Conservation (phyloP, 2,797 vertebrate species). For the Amblyraja radiata region DNA sequence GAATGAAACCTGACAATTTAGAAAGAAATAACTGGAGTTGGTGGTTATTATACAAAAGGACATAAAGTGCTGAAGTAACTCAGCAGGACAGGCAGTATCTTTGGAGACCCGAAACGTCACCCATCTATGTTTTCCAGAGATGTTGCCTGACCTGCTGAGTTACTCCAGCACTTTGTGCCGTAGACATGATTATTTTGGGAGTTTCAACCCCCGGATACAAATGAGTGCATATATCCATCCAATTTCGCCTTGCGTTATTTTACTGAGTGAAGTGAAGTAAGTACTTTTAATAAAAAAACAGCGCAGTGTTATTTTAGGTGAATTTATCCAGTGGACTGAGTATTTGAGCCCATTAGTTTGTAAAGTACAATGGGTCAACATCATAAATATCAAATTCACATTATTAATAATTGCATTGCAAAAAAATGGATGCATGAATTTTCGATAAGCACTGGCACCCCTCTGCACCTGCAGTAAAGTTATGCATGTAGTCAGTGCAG, state of each 20-base stretch:
- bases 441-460: slow-evolving; percentile 25
- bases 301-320: background rate
- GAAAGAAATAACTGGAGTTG: too few species aligned
- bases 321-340: background rate
- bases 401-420: slow-evolving; percentile 12
- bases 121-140: too few species aligned
- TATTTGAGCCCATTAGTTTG: slow-evolving; percentile 3
- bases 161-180: too few species aligned
- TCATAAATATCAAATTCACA: background rate
- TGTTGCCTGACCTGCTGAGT: too few species aligned
- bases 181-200: background rate
- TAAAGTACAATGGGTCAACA: background rate
- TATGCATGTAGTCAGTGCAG: slow-evolving; percentile 35
- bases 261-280: background rate
- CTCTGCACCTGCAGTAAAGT: slow-evolving; percentile 28
- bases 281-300: background rate
- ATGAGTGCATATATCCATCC: background rate
- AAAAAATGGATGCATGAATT: background rate
- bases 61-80: too few species aligned
- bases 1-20: background rate
- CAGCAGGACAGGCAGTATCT: too few species aligned
- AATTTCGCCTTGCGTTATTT: background rate
- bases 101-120: too few species aligned
- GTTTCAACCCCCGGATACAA: background rate
- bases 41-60: too few species aligned